These are phyloP conservation scores for Fragariocoptes setiger DNA, from an alignment of 1,140 invertebrate species.

Conservation along the genomic window DNA sequence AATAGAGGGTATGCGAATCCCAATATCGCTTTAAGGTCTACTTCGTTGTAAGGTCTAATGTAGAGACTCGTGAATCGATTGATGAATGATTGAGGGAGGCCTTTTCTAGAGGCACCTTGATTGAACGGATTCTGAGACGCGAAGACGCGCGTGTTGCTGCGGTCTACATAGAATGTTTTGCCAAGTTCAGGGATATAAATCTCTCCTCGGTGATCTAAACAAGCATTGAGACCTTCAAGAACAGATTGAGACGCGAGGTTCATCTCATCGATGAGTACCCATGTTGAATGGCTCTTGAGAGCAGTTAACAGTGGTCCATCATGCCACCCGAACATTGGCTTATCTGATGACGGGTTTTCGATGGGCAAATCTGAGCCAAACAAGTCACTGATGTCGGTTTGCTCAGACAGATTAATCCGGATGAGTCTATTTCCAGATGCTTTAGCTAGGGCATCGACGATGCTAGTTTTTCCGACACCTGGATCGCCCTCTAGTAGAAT, in stretches of 20 bases:
- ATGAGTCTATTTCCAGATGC: conserved; percentile 43
- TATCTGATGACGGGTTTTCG: conserved; percentile 28
- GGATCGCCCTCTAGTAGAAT: conserved; percentile 86
- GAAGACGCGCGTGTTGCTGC: conserved; percentile 44
- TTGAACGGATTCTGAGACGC: conserved; percentile 91
- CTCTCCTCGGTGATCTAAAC: conserved; percentile 84
- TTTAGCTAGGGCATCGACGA: conserved; percentile 64
- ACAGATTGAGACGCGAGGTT: conserved; percentile 95
- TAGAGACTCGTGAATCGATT: conserved; percentile 76
- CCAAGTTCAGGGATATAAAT: conserved; percentile 80
- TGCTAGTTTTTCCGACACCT: conserved; percentile 85
- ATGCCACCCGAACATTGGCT: conserved; percentile 67
- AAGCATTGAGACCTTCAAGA: conserved; percentile 86
- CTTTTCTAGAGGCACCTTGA: conserved; percentile 76
- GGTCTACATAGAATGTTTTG: conserved; percentile 38
- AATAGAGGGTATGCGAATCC: conserved; percentile 18
- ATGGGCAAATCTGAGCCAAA: conserved; percentile 91
- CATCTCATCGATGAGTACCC: conserved; percentile 92
- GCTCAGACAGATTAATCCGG: conserved; percentile 87
- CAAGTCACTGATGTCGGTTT: conserved; percentile 86
- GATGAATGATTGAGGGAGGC: conserved; percentile 77
- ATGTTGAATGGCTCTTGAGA: conserved; percentile 47
- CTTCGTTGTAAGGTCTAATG: conserved; percentile 37
- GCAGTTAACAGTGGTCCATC: conserved; percentile 82
- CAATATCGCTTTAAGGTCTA: conserved; percentile 35